Conservation (phyloP, 2,113 vertebrate genomes). For the Phylloscopus trochilus region DNA sequence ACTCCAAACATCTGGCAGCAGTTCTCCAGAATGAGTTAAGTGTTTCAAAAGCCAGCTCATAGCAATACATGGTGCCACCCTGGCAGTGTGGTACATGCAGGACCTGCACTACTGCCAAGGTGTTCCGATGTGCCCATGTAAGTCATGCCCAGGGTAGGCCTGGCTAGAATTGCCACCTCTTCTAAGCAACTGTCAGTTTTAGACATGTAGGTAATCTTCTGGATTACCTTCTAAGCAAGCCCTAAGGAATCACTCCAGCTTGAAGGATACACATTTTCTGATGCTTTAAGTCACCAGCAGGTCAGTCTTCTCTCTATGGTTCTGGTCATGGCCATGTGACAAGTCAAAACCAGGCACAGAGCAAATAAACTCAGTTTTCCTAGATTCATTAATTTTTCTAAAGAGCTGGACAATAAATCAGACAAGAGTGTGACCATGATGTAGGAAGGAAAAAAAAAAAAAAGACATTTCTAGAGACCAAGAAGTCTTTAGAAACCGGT, state of each 20-base stretch:
- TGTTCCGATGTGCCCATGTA: fast-evolving
- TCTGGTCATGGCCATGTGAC: neutral
- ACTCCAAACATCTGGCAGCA: neutral
- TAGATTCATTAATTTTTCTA: neutral
- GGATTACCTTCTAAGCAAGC: neutral
- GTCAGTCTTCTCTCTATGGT: neutral
- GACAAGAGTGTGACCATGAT: neutral
- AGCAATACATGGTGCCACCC: neutral
- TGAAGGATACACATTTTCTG: neutral
- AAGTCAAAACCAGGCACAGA: neutral
- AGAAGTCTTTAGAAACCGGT: neutral
- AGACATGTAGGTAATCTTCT: no score
- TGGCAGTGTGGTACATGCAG: neutral
- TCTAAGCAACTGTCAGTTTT: no score
- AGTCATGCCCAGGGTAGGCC: neutral
- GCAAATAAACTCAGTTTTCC: neutral
- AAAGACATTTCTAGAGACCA: neutral
- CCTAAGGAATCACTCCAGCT: neutral
- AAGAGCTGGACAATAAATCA: neutral
- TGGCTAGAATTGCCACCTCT: neutral
- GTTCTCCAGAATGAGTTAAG: neutral
- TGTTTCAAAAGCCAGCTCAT: neutral
- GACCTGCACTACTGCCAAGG: neutral
- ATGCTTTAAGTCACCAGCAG: neutral
- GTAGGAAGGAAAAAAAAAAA: neutral